phyloP scores from a whole-genome alignment of 2,888 invertebrate genomes.

The Cheilosia vernalis region DNA sequence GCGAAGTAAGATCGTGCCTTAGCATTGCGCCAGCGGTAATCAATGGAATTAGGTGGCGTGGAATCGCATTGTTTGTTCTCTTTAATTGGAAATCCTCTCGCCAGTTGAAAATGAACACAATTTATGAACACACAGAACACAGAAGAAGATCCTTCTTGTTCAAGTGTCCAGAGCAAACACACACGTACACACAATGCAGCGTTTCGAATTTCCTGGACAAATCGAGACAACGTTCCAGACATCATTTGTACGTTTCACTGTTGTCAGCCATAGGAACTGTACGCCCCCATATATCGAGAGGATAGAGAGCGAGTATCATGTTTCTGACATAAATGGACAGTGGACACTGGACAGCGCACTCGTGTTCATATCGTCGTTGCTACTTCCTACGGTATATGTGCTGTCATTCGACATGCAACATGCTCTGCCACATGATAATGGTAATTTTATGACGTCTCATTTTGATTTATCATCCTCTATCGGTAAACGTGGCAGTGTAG shows the following conservation, averaged over 20 bases:
- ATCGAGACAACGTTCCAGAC: slow-evolving; percentile 63
- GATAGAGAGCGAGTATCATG: slow-evolving; percentile 60
- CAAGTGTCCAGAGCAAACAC: slow-evolving; percentile 18
- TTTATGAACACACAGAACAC: slow-evolving; percentile 25
- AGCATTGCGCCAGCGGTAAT: slow-evolving; percentile 65
- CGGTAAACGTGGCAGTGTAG: slow-evolving; percentile 33
- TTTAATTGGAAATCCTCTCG: slow-evolving; percentile 66
- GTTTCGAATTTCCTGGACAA: slow-evolving; percentile 66
- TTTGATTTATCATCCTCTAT: slow-evolving; percentile 71
- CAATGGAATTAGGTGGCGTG: slow-evolving; percentile 53
- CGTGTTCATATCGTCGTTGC: slow-evolving; percentile 62
- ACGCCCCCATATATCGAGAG: slow-evolving; percentile 58
- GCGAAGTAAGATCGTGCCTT: slow-evolving; percentile 64
- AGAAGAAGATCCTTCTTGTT: slow-evolving; percentile 31
- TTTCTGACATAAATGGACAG: slow-evolving; percentile 72
- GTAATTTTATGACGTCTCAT: slow-evolving; percentile 71
- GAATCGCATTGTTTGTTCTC: slow-evolving; percentile 51
- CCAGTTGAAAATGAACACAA: slow-evolving; percentile 13
- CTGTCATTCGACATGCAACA: slow-evolving; percentile 62
- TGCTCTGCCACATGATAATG: slow-evolving; percentile 70
- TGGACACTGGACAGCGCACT: slow-evolving; percentile 43
- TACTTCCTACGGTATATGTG: slow-evolving; percentile 26
- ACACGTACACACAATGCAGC: slow-evolving; percentile 28
- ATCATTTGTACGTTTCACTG: slow-evolving; percentile 59
- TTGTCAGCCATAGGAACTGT: slow-evolving; percentile 37